Evolutionary conservation across 2,113 vertebrate genomes (phyloP).

Genomic region (Vidua chalybeata): DNA sequence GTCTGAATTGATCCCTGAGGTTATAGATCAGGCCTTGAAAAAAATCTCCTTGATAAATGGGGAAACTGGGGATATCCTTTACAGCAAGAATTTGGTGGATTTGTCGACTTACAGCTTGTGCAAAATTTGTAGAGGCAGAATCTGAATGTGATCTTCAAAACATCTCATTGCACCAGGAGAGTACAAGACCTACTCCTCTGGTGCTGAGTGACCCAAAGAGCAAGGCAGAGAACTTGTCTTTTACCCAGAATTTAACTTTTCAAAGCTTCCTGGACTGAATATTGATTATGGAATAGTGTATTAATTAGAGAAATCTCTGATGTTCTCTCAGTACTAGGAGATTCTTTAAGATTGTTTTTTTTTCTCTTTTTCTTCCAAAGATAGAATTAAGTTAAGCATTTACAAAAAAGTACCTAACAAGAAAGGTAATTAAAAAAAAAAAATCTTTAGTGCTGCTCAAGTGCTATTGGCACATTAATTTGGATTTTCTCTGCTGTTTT

Average conservation of each 20-base stretch:
- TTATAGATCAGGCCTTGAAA: constrained; percentile 26
- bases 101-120: background rate
- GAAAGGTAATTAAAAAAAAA: background rate
- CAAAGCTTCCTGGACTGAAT: background rate
- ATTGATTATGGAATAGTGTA: background rate
- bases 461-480: background rate
- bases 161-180: background rate
- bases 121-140: background rate
- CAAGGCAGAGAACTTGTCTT: background rate
- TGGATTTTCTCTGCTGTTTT: constrained; percentile 8
- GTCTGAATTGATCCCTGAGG: constrained; percentile 34
- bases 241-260: background rate
- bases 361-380: background rate
- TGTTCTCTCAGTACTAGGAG: background rate
- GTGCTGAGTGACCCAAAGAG: background rate
- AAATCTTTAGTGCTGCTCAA: background rate
- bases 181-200: background rate
- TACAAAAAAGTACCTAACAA: background rate
- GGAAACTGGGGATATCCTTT: background rate
- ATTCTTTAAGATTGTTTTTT: background rate
- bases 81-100: background rate
- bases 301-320: background rate
- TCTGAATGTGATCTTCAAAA: background rate
- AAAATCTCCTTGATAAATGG: background rate
- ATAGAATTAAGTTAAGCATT: background rate